Evolutionary conservation across 1,140 invertebrate species (phyloP).

Genomic region (Tetragonula clypearis): DNA sequence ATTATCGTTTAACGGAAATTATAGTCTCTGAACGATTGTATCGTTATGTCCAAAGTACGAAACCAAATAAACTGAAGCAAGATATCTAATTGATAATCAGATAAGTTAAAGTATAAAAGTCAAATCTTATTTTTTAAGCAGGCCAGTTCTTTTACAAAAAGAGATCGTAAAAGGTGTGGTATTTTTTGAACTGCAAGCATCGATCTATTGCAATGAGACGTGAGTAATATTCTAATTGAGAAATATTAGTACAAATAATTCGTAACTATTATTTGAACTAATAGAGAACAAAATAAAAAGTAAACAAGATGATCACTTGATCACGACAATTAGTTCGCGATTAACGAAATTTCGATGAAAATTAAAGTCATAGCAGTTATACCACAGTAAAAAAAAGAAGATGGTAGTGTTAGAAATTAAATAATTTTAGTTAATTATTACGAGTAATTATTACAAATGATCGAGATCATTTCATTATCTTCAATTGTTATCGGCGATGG

Average conservation of each 20-base stretch:
- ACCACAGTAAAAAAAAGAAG: background rate
- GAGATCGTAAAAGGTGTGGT: background rate
- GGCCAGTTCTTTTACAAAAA: background rate
- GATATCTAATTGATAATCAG: background rate
- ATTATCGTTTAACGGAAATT: background rate
- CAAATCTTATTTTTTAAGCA: background rate
- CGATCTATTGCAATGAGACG: background rate
- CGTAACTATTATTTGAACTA: background rate
- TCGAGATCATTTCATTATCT: background rate
- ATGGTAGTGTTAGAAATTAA: too few relatives aligned
- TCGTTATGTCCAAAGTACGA: too few relatives aligned
- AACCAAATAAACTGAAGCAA: background rate
- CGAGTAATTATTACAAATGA: background rate
- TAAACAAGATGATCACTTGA: background rate
- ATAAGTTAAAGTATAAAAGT: constrained; percentile 53
- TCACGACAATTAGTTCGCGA: background rate
- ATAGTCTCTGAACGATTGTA: background rate
- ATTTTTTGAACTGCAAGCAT: background rate
- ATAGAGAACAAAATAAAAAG: background rate
- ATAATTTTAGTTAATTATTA: too few relatives aligned
- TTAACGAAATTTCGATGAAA: background rate
- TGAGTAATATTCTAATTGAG: background rate
- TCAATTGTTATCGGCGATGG: background rate
- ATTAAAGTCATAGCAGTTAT: background rate
- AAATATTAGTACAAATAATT: background rate